These are phyloP conservation scores for Jaculus jaculus DNA, from an alignment of 2,113 vertebrate species.

Conservation along the genomic window DNA sequence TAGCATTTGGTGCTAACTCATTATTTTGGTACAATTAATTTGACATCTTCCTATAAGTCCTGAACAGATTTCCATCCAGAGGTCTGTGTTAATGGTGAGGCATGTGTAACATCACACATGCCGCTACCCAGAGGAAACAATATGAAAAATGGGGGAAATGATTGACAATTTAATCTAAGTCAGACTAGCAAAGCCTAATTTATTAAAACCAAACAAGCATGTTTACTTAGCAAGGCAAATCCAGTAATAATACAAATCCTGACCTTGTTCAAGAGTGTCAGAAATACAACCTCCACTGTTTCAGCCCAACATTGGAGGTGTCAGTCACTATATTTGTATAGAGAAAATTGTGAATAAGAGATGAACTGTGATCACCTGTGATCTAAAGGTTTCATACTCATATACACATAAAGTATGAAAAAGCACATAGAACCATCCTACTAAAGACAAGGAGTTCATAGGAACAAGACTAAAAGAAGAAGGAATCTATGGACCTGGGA, in stretches of 20 bases:
- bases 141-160: slow-evolving; percentile 73
- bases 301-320: not conserved
- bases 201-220: slow-evolving; percentile 47
- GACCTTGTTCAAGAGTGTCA: not conserved
- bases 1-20: slow-evolving; percentile 87
- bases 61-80: slow-evolving; percentile 81
- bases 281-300: not conserved
- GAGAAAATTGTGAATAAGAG: not conserved
- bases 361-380: not conserved
- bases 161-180: slow-evolving; percentile 81
- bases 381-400: not conserved
- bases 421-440: not conserved
- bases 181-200: slow-evolving; percentile 67
- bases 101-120: slow-evolving; percentile 64
- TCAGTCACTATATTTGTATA: not conserved
- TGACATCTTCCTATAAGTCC: slow-evolving; percentile 82
- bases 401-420: not conserved
- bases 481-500: not conserved
- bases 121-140: slow-evolving; percentile 62
- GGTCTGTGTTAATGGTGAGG: slow-evolving; percentile 75
- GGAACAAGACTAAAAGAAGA: not conserved
- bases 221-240: slow-evolving; percentile 42
- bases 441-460: not conserved
- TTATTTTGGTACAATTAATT: slow-evolving; percentile 87
- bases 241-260: slow-evolving; percentile 37